Evolutionary conservation across 2,113 vertebrate species (phyloP), one percentile per base, ranked within the genome.

Genomic region (Passer domesticus): DNA sequence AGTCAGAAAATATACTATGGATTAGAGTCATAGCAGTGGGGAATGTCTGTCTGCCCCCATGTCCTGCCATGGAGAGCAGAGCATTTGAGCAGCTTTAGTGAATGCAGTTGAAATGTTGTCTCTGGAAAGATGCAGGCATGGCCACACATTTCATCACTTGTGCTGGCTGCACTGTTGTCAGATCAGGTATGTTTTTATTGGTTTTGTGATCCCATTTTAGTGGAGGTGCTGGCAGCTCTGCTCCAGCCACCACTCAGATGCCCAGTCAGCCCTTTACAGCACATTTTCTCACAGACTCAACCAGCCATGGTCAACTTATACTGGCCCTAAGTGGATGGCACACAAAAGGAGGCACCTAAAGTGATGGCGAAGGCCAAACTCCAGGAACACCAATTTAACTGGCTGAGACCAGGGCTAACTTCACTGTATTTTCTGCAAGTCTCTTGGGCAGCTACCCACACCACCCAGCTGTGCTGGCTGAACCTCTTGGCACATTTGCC

Each of bases 401-500:
- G n/a, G 60, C 47, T 83, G 56, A 79, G 27, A 35, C 39, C 49
- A 64, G 41, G 22, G 22, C 44, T 76, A 47, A 15, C 10, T 64
- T 66, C 47, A 59, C 6, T 55, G 21, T 28, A 37, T 43, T 77
- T 77, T 70, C 56, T 58, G 10, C 23, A 58, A 43, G 10, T 44
- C 41, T 87, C 46, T 49, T 1, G 12, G 12, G 52, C 44, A 87
- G 68, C 41, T 49, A 16, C 37, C 10, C n/a, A 33, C 27, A 44
- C 46, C 0, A 1, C 35, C 28, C 76, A 63, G 53, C 35, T 63
- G 15, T 37, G 24, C 59, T 55, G 33, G 25, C 46, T 58, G 37
- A 39, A 46, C 21, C 4, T 64, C n/a, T 69, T 0, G 0, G 60
- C 47, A 46, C 27, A 7, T 58, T 55, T 83, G 43, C 31, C n/a